Evolutionary conservation across 2,888 invertebrate genomes (phyloP), one percentile per base, ranked within the genome.

Genomic region (Chirona hameri): DNA sequence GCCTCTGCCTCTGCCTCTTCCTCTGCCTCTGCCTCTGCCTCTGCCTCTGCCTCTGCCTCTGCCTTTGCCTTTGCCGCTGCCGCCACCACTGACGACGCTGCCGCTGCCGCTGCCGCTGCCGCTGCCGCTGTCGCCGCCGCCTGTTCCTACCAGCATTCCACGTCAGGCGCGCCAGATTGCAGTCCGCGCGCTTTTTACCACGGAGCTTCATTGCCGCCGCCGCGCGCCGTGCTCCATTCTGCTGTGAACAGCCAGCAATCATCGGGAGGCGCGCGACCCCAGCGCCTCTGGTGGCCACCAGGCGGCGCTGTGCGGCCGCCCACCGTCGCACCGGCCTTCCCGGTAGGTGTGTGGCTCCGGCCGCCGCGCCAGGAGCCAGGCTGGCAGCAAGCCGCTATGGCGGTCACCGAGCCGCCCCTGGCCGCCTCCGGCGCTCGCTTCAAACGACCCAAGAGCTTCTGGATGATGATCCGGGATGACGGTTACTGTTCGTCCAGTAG

Each of bases 401-500:
- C 65, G 9, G 27, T 12, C 65, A 27, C 65, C 65, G 3, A 10
- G 65, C 76, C 9, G 46, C 39, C 76, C 7, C 18, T 46, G 7
- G 39, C 46, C 76, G 46, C 39, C 76, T 24, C 39, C 24, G 76
- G 76, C 46, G 46, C 27, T 24, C 39, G 76, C 46, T 46, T 76
- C 52, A 80, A 55, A 52, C 48, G 80, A 14, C 79, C 79, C 46
- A 80, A 80, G 29, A 48, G 29, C 52, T 80, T 80, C 55, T 80
- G 80, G 80, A 52, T 52, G 80, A 29, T 52, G 15, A 48, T 80
- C 15, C n/a, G 29, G 3, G 80, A 80, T 27, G 80, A 80, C 80
- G 80, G 80, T 15, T 80, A 80, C 29, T 80, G 80, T 27, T 80
- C 80, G 27, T 80, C 80, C 14, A 80, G 55, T 29, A 55, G 52